These are phyloP conservation scores for Cavia porcellus DNA, from an alignment of 2,113 vertebrate genomes.

Conservation along the genomic window DNA sequence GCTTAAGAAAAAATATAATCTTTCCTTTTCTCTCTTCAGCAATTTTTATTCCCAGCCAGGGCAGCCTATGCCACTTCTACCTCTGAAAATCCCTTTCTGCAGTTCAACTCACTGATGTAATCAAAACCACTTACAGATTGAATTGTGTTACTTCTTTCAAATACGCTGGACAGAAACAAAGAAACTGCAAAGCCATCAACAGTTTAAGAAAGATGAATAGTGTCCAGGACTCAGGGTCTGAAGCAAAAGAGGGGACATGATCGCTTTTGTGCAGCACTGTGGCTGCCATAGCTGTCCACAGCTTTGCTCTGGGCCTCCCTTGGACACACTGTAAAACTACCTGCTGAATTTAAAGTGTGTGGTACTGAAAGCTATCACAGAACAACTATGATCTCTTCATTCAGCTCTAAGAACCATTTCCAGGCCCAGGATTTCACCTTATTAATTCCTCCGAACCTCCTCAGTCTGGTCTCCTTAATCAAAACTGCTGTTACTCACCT, in stretches of 20 bases:
- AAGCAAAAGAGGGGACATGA: background rate
- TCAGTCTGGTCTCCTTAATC: background rate
- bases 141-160: conserved; percentile 7
- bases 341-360: conserved; percentile 22
- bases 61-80: background rate
- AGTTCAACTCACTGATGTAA: background rate
- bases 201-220: background rate
- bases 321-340: background rate
- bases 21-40: background rate
- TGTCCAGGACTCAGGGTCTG: background rate
- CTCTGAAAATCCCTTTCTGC: conserved; percentile 6
- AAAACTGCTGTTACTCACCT: background rate
- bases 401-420: background rate
- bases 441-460: background rate
- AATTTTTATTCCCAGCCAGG: background rate
- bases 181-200: background rate
- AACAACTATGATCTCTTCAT: background rate
- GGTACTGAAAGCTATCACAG: background rate
- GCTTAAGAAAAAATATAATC: background rate
- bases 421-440: background rate
- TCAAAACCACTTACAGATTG: background rate
- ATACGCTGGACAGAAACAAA: background rate
- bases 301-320: conserved; percentile 1
- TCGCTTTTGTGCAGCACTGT: background rate
- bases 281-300: background rate